Evolutionary conservation across 1,140 invertebrate species (phyloP).

Genomic region (Calliopsis andreniformis): DNA sequence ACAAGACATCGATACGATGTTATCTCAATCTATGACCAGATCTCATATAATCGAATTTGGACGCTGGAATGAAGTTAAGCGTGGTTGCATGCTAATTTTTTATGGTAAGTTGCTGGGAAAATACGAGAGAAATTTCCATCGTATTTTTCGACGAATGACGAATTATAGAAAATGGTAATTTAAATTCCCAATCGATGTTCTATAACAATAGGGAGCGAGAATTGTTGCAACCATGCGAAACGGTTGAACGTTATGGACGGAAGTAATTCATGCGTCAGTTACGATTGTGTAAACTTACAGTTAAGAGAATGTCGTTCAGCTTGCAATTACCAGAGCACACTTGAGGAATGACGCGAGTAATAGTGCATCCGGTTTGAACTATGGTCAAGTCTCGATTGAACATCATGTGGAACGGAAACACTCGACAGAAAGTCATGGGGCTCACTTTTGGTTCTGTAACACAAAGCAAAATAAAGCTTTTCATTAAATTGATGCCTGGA

Average conservation of each 20-base stretch:
- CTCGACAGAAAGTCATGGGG: conserved; percentile 94
- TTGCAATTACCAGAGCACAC: conserved; percentile 85
- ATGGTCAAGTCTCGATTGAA: conserved; percentile 93
- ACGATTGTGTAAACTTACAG: conserved; percentile 82
- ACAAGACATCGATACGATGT: background rate
- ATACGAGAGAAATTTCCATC: too few species aligned
- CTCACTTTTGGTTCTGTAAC: conserved; percentile 91
- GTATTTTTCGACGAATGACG: too few species aligned
- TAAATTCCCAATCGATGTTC: too few species aligned
- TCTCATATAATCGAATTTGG: background rate
- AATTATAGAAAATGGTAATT: too few species aligned
- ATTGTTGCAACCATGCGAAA: too few species aligned
- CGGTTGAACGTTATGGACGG: too few species aligned
- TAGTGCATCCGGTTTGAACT: conserved; percentile 93
- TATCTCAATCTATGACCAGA: too few species aligned
- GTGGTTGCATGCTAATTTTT: too few species aligned
- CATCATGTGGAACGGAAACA: conserved; percentile 97
- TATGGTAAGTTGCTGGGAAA: too few species aligned
- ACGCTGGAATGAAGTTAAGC: too few species aligned
- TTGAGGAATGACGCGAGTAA: conserved; percentile 91
- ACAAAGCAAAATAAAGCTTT: background rate
- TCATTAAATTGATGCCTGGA: too few species aligned
- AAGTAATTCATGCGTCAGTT: background rate
- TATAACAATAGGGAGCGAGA: too few species aligned
- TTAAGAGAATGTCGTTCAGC: conserved; percentile 90